A percentile compares a stretch with the other conserved stretches of the same genome.
Evolutionary conservation across 2,797 vertebrate genomes (phyloP).

Genomic region (Enteromius fasciolatus): DNA sequence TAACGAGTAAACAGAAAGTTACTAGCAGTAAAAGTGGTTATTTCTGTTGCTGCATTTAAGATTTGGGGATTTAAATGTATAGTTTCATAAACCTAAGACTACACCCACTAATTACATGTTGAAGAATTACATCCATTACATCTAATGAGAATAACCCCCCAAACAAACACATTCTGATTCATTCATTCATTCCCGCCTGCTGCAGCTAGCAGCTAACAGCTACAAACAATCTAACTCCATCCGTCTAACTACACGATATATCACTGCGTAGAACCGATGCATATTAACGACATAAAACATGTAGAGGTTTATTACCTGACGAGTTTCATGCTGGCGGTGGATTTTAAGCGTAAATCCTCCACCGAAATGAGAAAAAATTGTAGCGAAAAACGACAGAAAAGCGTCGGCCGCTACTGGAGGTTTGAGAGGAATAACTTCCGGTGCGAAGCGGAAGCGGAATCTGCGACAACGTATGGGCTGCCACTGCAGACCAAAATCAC

Average conservation of each 20-base stretch:
- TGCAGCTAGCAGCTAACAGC: slow-evolving; percentile 31
- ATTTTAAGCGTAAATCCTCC: slow-evolving; percentile 68
- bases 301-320: slow-evolving; percentile 68
- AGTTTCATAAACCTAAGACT: neutral
- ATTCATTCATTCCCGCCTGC: neutral
- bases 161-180: neutral
- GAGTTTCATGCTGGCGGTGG: slow-evolving; percentile 79
- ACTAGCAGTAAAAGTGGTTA: no score
- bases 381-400: slow-evolving; percentile 62
- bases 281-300: accelerated
- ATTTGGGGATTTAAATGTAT: neutral
- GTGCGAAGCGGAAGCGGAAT: slow-evolving; percentile 26
- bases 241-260: neutral
- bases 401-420: slow-evolving; percentile 66
- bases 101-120: neutral
- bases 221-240: slow-evolving; percentile 70
- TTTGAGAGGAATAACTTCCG: slow-evolving; percentile 46
- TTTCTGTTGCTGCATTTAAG: neutral
- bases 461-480: neutral
- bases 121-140: no score
- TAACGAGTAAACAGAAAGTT: neutral
- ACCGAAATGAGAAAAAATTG: slow-evolving; percentile 74
- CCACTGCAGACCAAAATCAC: neutral
- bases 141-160: no score
- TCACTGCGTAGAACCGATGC: accelerated